phyloP scores from a whole-genome alignment of 2,888 invertebrate species.

The Morpho helenor region DNA sequence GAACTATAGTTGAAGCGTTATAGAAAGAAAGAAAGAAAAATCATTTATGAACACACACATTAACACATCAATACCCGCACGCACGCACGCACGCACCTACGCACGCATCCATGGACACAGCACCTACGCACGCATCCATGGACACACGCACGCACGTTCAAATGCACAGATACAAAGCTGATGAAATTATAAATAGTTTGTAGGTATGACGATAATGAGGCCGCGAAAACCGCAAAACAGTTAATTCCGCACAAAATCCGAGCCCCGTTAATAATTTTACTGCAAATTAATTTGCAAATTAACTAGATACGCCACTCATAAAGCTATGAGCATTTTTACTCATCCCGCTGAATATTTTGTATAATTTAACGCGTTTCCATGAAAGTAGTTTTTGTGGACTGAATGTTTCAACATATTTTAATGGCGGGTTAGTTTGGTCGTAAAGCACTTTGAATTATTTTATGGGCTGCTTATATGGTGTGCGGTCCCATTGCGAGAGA shows the following conservation, averaged over 20 bases:
- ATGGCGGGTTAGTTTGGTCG: conserved; percentile 65
- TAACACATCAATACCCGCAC: too few species aligned
- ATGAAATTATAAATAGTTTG: too few species aligned
- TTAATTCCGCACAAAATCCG: conserved; percentile 13
- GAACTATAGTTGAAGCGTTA: too few species aligned
- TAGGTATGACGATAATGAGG: conserved; percentile 1
- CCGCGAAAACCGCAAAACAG: conserved; percentile 19
- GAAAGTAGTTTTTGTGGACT: conserved; percentile 33
- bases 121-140: too few species aligned
- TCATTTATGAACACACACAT: too few species aligned
- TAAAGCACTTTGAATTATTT: conserved; percentile 75
- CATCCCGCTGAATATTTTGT: conserved; percentile 9
- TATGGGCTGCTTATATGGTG: conserved; percentile 39
- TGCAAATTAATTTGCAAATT: conserved; percentile 21
- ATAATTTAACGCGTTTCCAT: not conserved
- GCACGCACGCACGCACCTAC: too few species aligned
- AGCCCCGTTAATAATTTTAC: conserved; percentile 15
- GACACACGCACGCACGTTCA: too few species aligned
- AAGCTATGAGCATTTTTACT: conserved; percentile 5
- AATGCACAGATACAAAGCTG: too few species aligned
- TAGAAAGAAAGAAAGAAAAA: too few species aligned
- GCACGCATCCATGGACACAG: too few species aligned
- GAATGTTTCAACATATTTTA: conserved; percentile 72
- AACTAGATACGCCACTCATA: conserved; percentile 8
- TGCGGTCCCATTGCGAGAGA: conserved; percentile 26